phyloP scores from a whole-genome alignment of 2,888 invertebrate species.

The Xanthia icteritia region DNA sequence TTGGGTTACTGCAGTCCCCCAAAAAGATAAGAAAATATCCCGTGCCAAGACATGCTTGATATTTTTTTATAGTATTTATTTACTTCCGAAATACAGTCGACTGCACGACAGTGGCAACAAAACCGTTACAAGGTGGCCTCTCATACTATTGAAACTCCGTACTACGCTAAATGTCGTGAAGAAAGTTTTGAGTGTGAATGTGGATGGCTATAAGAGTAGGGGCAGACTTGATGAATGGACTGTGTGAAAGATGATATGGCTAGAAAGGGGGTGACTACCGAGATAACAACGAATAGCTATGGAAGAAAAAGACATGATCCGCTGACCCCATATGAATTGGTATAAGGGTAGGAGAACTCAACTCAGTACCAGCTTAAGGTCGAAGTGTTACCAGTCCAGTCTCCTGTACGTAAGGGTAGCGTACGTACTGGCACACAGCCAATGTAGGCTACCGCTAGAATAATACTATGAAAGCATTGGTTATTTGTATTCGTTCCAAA shows the following conservation, averaged over 20 bases:
- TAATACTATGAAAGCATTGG: conserved; percentile 38
- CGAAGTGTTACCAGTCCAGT: background rate
- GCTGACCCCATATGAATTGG: background rate
- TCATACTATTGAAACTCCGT: too few species aligned
- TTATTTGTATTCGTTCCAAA: conserved; percentile 33
- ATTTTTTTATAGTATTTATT: conserved; percentile 33
- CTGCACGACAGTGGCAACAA: background rate
- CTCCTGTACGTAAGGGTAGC: background rate
- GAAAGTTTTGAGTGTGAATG: background rate
- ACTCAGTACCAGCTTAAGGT: background rate
- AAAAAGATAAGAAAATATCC: conserved; percentile 27
- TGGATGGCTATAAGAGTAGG: background rate
- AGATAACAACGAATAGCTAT: background rate
- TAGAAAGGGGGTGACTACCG: background rate
- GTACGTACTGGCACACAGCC: conserved; percentile 38
- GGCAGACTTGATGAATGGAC: background rate
- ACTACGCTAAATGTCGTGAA: background rate
- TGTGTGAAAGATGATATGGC: background rate
- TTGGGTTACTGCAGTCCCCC: conserved; percentile 4
- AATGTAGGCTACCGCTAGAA: conserved; percentile 22
- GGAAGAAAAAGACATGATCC: too few species aligned
- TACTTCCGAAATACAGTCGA: conserved; percentile 4
- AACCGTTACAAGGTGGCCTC: background rate
- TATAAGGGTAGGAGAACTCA: background rate
- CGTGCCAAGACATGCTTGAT: conserved; percentile 42